Evolutionary conservation across 2,113 vertebrate species (phyloP), one percentile per base, ranked within the genome.

Genomic region (Sander lucioperca): DNA sequence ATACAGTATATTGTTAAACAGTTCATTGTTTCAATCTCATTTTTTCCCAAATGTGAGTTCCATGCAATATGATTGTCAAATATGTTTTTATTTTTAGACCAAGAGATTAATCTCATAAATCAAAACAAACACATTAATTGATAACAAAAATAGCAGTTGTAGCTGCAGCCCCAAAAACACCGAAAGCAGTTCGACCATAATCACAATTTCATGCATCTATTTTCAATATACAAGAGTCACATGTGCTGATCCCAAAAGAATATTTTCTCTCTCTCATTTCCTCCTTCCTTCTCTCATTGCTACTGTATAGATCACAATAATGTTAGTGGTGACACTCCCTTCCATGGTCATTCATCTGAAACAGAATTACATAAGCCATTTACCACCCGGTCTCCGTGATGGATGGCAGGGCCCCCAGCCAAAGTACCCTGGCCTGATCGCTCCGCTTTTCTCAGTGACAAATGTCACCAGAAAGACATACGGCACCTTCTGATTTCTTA

Each of bases 281-380:
- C 65, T 74, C 65, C 75, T 83, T 74, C 74, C 51, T 62, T 43
- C 50, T 80, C 79, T 88, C 85, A 83, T 83, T 23, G 62, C 86
- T 45, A 87, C 89, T 91, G 89, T 91, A 87, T 91, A 93, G 92
- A 94, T 94, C 91, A 92, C 89, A 91, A 89, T 93, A 93, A 93
- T 92, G 92, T 91, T 94, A 89, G 89, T 67, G 85, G 85, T 92
- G 92, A 93, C 90, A 92, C 90, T 91, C 89, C 88, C 91, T 94
- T 92, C 90, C 87, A 91, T 82, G 74, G 88, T 86, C 92, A 91
- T 93, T 93, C 90, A 93, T 93, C 91, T 93, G 89, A 91, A 93
- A 94, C 90, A 90, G 92, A 93, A 92, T 94, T 93, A 93, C 92
- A 93, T 94, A 95, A 95, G 92, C 90, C 93, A 93, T 95, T 95